Conservation (phyloP, 1,140 invertebrate species). For the Bilobella aurantiaca region DNA sequence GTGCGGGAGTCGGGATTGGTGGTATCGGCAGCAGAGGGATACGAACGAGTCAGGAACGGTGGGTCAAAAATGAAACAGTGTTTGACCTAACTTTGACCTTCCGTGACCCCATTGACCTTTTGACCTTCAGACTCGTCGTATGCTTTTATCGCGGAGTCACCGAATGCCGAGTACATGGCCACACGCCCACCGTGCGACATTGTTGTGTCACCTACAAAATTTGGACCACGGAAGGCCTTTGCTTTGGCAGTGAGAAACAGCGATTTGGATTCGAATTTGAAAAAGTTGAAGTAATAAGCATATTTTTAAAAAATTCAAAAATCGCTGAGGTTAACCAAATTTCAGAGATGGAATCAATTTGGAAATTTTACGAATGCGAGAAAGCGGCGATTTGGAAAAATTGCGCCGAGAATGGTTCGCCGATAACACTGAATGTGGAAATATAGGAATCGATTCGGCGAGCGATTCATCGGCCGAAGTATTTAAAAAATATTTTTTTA, state of each 20-base stretch:
- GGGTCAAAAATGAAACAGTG: not conserved
- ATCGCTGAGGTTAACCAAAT: constrained; percentile 20
- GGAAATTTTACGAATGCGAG: constrained; percentile 80
- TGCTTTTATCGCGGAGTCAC: constrained; percentile 85
- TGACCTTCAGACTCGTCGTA: constrained; percentile 52
- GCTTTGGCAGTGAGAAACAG: not conserved
- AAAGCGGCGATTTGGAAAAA: constrained; percentile 79
- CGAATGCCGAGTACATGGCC: constrained; percentile 88
- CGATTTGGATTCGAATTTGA: not conserved
- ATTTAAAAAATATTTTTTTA: not conserved
- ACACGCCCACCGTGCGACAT: constrained; percentile 86
- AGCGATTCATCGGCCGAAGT: constrained; percentile 7
- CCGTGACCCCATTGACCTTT: not conserved
- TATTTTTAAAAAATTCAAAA: constrained; percentile 5
- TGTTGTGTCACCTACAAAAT: constrained; percentile 78
- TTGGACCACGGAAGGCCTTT: constrained; percentile 40
- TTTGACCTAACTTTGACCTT: no score
- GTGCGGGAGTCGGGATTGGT: not conserved
- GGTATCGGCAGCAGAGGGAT: constrained; percentile 53
- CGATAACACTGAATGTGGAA: constrained; percentile 44
- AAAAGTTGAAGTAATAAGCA: not conserved
- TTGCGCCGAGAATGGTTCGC: constrained; percentile 90
- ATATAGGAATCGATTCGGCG: constrained; percentile 16
- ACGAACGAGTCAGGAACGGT: constrained; percentile 54
- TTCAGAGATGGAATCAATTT: constrained; percentile 76